Conservation (phyloP, 1,140 invertebrate genomes). For the Globodera rostochiensis region DNA sequence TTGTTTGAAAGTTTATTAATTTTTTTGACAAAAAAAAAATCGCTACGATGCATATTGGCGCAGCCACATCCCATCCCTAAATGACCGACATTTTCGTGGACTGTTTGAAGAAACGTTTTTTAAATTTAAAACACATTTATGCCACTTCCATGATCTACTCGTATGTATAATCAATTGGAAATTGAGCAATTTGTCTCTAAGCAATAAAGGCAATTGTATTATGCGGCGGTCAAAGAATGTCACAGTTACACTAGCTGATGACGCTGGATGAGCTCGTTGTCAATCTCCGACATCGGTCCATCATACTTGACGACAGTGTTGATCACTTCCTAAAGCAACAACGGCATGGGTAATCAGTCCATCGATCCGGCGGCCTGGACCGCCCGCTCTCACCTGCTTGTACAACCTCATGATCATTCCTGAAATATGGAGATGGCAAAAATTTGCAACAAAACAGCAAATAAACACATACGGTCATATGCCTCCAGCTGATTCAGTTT, state of each 20-base stretch:
- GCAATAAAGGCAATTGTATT: too few species aligned
- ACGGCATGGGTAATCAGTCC: background rate
- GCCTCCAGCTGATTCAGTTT: slow-evolving; percentile 44
- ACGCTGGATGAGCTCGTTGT: slow-evolving; percentile 41
- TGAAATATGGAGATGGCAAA: slow-evolving; percentile 1
- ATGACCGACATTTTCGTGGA: too few species aligned
- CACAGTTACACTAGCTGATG: background rate
- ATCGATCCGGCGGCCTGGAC: background rate
- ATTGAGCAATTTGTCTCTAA: too few species aligned
- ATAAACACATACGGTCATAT: slow-evolving; percentile 29
- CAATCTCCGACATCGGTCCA: slow-evolving; percentile 46
- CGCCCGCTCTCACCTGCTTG: slow-evolving; percentile 31
- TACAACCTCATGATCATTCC: slow-evolving; percentile 52
- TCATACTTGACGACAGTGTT: slow-evolving; percentile 57
- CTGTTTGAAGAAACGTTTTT: too few species aligned
- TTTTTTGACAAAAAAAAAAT: too few species aligned
- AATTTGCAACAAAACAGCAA: slow-evolving; percentile 23
- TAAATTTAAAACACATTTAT: too few species aligned
- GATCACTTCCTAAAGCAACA: slow-evolving; percentile 40
- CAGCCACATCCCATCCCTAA: too few species aligned
- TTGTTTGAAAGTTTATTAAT: too few species aligned
- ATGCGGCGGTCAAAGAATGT: background rate
- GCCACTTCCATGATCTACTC: too few species aligned
- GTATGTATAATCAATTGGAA: too few species aligned
- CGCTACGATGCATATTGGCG: too few species aligned